Conservation (phyloP, 2,888 invertebrate genomes). For the Habroteleia sp. region DNA sequence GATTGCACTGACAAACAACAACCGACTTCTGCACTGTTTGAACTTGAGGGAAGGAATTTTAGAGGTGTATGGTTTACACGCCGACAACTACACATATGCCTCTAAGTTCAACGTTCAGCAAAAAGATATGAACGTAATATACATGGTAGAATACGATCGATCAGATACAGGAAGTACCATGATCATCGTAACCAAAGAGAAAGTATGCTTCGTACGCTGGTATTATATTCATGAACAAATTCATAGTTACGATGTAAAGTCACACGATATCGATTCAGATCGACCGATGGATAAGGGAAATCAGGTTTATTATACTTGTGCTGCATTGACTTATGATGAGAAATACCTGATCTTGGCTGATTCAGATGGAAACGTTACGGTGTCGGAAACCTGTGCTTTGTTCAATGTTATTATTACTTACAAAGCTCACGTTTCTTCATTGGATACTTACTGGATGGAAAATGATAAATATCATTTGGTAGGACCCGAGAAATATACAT, state of each 20-base stretch:
- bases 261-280: conserved; percentile 67
- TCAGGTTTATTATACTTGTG: conserved; percentile 73
- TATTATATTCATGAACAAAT: conserved; percentile 66
- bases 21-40: conserved; percentile 71
- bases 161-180: conserved; percentile 67
- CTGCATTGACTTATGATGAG: conserved; percentile 80
- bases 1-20: conserved; percentile 64
- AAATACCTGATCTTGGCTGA: conserved; percentile 80
- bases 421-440: conserved; percentile 73
- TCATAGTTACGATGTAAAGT: conserved; percentile 69
- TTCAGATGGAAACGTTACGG: conserved; percentile 78
- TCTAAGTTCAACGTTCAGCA: conserved; percentile 71
- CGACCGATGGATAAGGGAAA: conserved; percentile 52
- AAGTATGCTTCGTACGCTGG: conserved; percentile 72
- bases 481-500: conserved; percentile 31
- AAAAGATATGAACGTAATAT: conserved; percentile 68
- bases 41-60: conserved; percentile 72
- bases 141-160: conserved; percentile 39
- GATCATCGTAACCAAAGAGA: conserved; percentile 73
- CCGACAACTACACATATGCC: conserved; percentile 65
- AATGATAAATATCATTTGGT: conserved; percentile 73
- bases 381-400: conserved; percentile 76
- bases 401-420: conserved; percentile 71
- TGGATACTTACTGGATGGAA: conserved; percentile 75
- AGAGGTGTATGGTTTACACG: conserved; percentile 62